Evolutionary conservation across 2,113 vertebrate genomes (phyloP).

Genomic region (Tragulus kanchil): DNA sequence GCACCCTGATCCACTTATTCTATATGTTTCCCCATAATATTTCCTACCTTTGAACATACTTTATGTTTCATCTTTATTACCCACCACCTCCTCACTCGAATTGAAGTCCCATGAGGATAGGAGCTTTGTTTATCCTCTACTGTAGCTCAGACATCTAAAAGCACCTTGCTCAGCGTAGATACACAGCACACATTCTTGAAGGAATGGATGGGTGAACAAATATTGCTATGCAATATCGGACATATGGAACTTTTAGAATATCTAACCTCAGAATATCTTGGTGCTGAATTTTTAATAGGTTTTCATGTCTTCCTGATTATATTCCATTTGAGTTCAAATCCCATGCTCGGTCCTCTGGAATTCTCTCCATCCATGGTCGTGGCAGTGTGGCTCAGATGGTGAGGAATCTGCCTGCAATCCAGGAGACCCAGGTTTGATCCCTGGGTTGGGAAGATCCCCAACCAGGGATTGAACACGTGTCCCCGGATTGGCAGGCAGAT

Average conservation of each 20-base stretch:
- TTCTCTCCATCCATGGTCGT: not conserved
- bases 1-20: not conserved
- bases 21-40: not conserved
- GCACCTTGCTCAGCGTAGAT: not conserved
- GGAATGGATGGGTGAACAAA: not conserved
- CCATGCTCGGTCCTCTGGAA: not conserved
- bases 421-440: not conserved
- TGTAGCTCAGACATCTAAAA: not conserved
- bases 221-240: not conserved
- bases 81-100: not conserved
- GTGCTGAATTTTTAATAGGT: not conserved
- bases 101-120: not conserved
- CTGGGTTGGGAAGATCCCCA: not conserved
- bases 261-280: not conserved
- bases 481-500: not conserved
- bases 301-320: not conserved
- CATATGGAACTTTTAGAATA: not conserved
- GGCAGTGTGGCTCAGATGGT: fast-evolving
- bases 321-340: not conserved
- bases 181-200: not conserved
- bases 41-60: not conserved
- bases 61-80: not conserved
- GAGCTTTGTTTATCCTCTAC: not conserved
- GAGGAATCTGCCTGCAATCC: not conserved
- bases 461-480: not conserved